A percentile compares a stretch with the other conserved stretches of the same genome.
These are phyloP conservation scores for Agonopterix heracliana DNA, from an alignment of 2,888 invertebrate species.

Conservation along the genomic window DNA sequence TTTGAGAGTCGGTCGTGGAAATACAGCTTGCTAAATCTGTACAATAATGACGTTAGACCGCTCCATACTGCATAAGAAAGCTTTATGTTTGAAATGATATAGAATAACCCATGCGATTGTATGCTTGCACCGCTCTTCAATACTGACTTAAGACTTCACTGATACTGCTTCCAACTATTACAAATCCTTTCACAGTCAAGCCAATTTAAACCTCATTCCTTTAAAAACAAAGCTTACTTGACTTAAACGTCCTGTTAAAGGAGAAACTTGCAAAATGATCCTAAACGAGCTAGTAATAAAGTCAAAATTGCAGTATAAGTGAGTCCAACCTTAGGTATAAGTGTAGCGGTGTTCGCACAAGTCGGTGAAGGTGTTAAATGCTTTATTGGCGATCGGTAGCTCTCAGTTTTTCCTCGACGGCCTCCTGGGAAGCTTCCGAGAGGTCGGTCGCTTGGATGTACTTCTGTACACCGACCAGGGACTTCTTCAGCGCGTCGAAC, in stretches of 20 bases:
- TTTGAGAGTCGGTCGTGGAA: slow-evolving; percentile 21
- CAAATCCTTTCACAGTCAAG: too few relatives aligned
- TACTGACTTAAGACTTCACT: slow-evolving; percentile 12
- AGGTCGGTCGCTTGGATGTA: slow-evolving; percentile 98
- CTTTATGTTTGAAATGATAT: slow-evolving; percentile 48
- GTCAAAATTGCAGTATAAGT: too few relatives aligned
- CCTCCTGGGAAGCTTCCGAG: slow-evolving; percentile 94
- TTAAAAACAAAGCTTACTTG: too few relatives aligned
- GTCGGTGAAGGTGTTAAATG: slow-evolving; percentile 28
- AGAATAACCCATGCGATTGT: slow-evolving; percentile 38
- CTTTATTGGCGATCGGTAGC: slow-evolving; percentile 93
- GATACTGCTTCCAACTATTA: too few relatives aligned
- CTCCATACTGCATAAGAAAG: slow-evolving; percentile 39
- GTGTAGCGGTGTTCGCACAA: not conserved
- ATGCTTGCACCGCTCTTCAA: slow-evolving; percentile 22
- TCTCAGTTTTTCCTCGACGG: slow-evolving; percentile 95
- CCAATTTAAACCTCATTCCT: too few relatives aligned
- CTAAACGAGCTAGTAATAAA: too few relatives aligned
- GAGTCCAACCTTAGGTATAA: too few relatives aligned
- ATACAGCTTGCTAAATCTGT: slow-evolving; percentile 37
- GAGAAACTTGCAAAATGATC: too few relatives aligned
- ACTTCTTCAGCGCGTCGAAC: slow-evolving; percentile 98
- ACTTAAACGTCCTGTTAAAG: too few relatives aligned
- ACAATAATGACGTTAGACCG: slow-evolving; percentile 25
- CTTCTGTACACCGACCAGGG: slow-evolving; percentile 96